Conservation (phyloP, 1,140 invertebrate species). For the Drosophila triauraria region DNA sequence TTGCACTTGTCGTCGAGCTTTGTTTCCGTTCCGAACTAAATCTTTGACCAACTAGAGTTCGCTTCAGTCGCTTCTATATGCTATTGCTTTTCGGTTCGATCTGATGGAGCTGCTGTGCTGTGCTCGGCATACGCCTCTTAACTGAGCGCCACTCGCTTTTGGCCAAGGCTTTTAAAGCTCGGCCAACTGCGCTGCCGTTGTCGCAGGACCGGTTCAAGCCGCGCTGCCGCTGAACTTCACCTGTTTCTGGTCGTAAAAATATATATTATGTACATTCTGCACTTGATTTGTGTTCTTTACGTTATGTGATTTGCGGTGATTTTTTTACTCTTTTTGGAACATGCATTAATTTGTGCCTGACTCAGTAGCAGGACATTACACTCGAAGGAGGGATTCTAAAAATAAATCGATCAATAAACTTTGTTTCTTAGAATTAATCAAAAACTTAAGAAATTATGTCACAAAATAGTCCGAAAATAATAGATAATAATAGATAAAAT, state of each 20-base stretch:
- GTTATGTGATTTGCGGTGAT: slow-evolving; percentile 23
- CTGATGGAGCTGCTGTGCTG: slow-evolving; percentile 40
- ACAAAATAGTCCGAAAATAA: neutral
- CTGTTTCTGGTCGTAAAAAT: slow-evolving; percentile 14
- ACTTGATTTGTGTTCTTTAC: slow-evolving; percentile 34
- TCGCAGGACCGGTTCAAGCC: slow-evolving; percentile 72
- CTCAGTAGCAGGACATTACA: slow-evolving; percentile 1
- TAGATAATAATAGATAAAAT: no score
- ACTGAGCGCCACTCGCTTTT: slow-evolving; percentile 68
- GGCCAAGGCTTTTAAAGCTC: slow-evolving; percentile 69
- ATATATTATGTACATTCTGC: slow-evolving; percentile 16
- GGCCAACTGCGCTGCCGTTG: slow-evolving; percentile 20
- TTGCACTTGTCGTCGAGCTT: slow-evolving; percentile 62
- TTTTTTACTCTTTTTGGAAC: slow-evolving; percentile 16
- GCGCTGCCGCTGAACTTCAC: slow-evolving; percentile 19
- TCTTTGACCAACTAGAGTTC: slow-evolving; percentile 30
- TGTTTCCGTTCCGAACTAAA: slow-evolving; percentile 57
- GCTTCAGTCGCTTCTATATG: slow-evolving; percentile 1
- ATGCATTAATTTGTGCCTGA: slow-evolving; percentile 19
- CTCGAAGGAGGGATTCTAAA: neutral
- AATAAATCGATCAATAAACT: neutral
- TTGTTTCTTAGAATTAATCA: neutral
- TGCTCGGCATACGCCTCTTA: slow-evolving; percentile 45
- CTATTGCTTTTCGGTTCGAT: neutral
- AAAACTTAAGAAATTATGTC: neutral